phyloP scores from a whole-genome alignment of 1,140 invertebrate genomes.

The Drosophila mojavensis region DNA sequence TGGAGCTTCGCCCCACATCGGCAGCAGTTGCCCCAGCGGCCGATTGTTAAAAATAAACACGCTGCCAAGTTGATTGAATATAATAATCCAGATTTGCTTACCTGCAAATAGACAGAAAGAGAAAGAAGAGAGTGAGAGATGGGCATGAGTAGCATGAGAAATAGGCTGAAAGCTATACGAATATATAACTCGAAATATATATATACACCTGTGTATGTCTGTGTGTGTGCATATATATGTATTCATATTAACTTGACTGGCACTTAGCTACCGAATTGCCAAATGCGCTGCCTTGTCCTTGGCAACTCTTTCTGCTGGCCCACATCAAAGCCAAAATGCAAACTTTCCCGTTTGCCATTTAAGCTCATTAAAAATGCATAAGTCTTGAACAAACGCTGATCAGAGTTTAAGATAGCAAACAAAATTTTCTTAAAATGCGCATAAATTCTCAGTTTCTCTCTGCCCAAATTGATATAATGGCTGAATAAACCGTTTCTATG shows the following conservation, averaged over 20 bases:
- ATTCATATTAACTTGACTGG: conserved; percentile 14
- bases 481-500: no score
- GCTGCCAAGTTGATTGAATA: conserved; percentile 43
- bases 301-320: conserved; percentile 51
- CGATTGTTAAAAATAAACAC: conserved; percentile 69
- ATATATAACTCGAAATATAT: background rate
- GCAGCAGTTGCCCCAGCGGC: conserved; percentile 19
- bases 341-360: conserved; percentile 46
- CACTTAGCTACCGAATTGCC: conserved; percentile 37
- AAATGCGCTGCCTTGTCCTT: conserved; percentile 5
- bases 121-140: conserved; percentile 2
- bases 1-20: no score
- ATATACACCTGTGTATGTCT: background rate
- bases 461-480: no score
- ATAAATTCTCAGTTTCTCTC: background rate
- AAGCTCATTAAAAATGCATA: conserved; percentile 73
- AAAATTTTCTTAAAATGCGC: background rate
- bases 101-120: conserved; percentile 54
- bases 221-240: conserved; percentile 10
- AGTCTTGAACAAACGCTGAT: conserved; percentile 25
- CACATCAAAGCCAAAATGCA: conserved; percentile 63
- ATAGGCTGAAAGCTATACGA: conserved; percentile 3
- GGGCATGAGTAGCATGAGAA: background rate
- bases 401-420: background rate
- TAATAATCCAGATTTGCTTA: conserved; percentile 42